Percentiles rank a stretch among this genome's conserved stretches.
phyloP scores from a whole-genome alignment of 2,797 vertebrate species.

The Astyanax mexicanus region DNA sequence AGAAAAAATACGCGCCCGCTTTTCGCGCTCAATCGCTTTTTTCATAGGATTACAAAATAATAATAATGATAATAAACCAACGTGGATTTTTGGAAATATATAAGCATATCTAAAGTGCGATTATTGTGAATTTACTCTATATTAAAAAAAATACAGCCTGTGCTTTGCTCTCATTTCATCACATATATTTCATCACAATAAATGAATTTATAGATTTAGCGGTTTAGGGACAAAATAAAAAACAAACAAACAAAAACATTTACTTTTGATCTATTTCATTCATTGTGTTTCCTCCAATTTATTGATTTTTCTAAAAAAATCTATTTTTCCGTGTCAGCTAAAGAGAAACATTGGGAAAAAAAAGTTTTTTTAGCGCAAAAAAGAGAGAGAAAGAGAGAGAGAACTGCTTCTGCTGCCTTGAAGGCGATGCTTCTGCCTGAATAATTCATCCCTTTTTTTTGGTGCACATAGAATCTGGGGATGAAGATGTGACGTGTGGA shows the following conservation, averaged over 20 bases:
- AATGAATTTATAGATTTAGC: not conserved
- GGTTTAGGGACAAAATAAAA: not conserved
- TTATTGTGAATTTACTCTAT: too few species aligned
- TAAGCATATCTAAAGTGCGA: too few species aligned
- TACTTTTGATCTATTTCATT: constrained; percentile 27
- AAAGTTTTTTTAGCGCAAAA: constrained; percentile 11
- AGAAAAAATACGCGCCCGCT: too few species aligned
- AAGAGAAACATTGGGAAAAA: constrained; percentile 5
- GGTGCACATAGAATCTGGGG: constrained; percentile 85
- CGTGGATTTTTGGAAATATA: too few species aligned
- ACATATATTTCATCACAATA: constrained; percentile 5
- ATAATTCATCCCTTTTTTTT: constrained; percentile 87
- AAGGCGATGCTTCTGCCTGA: constrained; percentile 84
- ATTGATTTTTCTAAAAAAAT: too few species aligned
- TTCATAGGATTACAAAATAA: too few species aligned
- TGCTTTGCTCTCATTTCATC: not conserved
- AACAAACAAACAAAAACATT: not conserved
- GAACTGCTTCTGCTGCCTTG: constrained; percentile 77
- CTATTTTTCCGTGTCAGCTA: constrained; percentile 34
- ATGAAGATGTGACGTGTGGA: constrained; percentile 87
- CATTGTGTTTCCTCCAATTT: constrained; percentile 33
- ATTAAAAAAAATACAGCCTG: not conserved
- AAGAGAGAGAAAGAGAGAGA: not conserved
- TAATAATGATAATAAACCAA: too few species aligned
- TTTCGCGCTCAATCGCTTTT: too few species aligned